A percentile compares a stretch with the other conserved stretches of the same genome.
Evolutionary conservation across 2,113 vertebrate genomes (phyloP).

Genomic region (Ptilorrhoa leucosticta): DNA sequence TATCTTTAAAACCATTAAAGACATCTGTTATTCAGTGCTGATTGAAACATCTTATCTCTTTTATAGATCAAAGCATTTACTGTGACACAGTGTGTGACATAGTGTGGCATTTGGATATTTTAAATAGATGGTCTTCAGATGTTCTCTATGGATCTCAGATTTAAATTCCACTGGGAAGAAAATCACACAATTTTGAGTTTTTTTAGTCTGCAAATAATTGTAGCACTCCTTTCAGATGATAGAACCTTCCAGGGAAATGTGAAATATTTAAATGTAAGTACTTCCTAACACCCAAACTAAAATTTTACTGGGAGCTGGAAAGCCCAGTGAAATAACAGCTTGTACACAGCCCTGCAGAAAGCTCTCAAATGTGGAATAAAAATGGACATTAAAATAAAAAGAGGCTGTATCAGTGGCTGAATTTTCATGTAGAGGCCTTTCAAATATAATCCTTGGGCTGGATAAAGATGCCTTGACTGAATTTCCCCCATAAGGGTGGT

Average conservation of each 20-base stretch:
- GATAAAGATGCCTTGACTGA: background rate
- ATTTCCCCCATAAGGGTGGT: background rate
- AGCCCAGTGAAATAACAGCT: background rate
- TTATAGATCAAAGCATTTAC: background rate
- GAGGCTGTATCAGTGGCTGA: background rate
- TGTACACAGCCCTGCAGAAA: background rate
- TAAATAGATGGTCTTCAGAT: background rate
- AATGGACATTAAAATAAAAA: background rate
- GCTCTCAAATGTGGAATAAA: background rate
- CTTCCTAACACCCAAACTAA: background rate
- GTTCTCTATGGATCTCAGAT: background rate
- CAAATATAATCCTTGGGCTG: background rate
- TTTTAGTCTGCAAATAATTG: background rate
- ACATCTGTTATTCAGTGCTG: conserved; percentile 34
- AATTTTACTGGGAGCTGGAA: background rate
- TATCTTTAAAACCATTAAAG: conserved; percentile 38
- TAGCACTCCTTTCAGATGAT: background rate
- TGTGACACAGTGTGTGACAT: background rate
- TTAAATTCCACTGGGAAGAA: background rate
- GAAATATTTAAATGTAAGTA: background rate
- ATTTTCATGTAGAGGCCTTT: background rate
- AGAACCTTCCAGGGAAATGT: background rate
- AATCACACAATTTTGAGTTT: background rate
- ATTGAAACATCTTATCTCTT: conserved; percentile 13
- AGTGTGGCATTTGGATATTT: background rate